Evolutionary conservation across 2,888 invertebrate genomes (phyloP).

Genomic region (Baronia brevicornis): DNA sequence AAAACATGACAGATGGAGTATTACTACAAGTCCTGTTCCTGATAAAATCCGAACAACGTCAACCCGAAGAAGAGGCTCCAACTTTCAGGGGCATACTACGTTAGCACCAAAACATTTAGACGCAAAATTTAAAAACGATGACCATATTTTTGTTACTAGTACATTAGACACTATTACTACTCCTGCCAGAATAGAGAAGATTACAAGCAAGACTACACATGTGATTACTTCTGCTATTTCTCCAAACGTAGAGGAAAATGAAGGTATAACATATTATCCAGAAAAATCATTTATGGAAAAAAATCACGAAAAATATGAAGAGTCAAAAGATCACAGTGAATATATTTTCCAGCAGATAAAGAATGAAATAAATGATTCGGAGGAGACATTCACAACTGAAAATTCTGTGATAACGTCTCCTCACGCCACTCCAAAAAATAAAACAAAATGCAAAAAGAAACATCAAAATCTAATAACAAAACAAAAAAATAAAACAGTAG

Average conservation of each 20-base stretch:
- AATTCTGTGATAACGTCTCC: conserved; percentile 28
- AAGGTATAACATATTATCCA: conserved; percentile 19
- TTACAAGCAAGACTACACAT: conserved; percentile 1
- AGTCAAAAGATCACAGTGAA: conserved; percentile 43
- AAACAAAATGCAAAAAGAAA: conserved; percentile 79
- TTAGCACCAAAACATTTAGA: conserved; percentile 36
- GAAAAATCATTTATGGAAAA: conserved; percentile 21
- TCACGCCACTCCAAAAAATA: conserved; percentile 40
- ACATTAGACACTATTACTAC: conserved; percentile 21
- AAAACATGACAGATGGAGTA: conserved; percentile 61
- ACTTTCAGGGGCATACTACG: conserved; percentile 53
- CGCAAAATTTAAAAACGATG: conserved; percentile 29
- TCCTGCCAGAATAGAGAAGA: conserved; percentile 21
- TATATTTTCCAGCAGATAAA: conserved; percentile 40
- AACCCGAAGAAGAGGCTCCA: conserved; percentile 53
- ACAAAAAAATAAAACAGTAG: conserved; percentile 22
- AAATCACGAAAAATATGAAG: conserved; percentile 21
- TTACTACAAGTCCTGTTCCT: conserved; percentile 17
- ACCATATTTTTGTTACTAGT: conserved; percentile 30
- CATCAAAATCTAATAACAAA: conserved; percentile 37
- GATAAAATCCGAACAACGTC: conserved; percentile 32
- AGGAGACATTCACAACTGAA: conserved; percentile 32
- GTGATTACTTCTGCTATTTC: conserved; percentile 3
- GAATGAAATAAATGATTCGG: conserved; percentile 29
- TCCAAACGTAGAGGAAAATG: conserved; percentile 8